Percentiles rank a stretch among this genome's conserved stretches.
phyloP scores from a whole-genome alignment of 64 coral and sea anemone genomes.

The Catalaphyllia jardinei region DNA sequence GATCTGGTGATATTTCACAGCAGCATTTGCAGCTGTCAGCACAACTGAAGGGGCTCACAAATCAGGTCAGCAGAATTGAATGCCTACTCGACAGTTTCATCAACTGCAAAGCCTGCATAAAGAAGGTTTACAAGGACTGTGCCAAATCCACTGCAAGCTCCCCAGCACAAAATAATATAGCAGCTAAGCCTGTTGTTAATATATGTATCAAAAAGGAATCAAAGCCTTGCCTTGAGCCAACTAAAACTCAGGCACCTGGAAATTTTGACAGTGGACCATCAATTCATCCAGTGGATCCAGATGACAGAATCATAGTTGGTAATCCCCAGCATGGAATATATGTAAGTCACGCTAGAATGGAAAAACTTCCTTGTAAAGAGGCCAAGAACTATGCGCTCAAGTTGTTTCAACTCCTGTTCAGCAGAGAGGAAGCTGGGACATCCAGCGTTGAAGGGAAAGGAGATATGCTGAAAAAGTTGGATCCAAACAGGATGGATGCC shows the following conservation, averaged over 20 bases:
- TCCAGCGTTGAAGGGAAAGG: too few species aligned
- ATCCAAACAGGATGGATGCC: too few species aligned
- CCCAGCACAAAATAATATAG: neutral
- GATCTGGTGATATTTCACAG: neutral
- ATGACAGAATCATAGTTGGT: neutral
- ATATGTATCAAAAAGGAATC: neutral
- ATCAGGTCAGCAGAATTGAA: constrained; percentile 13
- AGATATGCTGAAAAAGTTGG: too few species aligned
- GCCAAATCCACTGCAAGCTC: neutral
- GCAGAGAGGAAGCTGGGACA: too few species aligned
- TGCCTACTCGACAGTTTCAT: neutral
- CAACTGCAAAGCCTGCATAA: constrained; percentile 24
- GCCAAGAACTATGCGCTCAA: too few species aligned
- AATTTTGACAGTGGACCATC: neutral
- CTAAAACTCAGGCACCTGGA: neutral
- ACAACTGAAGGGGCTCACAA: constrained; percentile 6
- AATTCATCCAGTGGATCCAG: constrained; percentile 2
- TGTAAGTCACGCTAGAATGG: neutral
- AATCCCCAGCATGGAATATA: constrained; percentile 5
- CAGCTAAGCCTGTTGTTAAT: neutral
- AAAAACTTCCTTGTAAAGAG: neutral
- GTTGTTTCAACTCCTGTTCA: too few species aligned
- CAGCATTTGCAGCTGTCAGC: neutral
- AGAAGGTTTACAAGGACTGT: neutral
- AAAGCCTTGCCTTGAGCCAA: neutral